Evolutionary conservation across 1,140 invertebrate species (phyloP), one percentile per base, ranked within the genome.

Genomic region (Melitaea cinxia): DNA sequence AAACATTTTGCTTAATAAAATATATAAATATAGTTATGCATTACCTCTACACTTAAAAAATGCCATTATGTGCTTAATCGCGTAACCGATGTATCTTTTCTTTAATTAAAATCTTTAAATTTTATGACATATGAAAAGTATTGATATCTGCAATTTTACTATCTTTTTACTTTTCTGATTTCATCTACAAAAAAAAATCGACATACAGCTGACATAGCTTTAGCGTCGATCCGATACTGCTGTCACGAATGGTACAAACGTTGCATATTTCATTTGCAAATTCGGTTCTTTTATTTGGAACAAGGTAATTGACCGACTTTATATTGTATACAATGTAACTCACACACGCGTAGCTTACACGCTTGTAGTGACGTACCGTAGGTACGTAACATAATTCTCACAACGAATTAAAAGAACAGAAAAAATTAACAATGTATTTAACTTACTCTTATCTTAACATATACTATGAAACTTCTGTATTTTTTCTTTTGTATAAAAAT

Each of bases 241-340:
- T 65, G 74, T 70, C 68, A 73, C 60, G 65, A 68, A 70, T 49
- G 50, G 21, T 37, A 57, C 71, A 52, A 61, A 60, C 67, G 54
- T 67, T 72, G 76, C 75, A 72, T 68, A 68, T 76, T 76, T 65
- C 52, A 73, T 61, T 71, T 73, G 72, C 68, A 68, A 79, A 78
- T 72, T 77, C 70, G 67, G 62, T 63, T 58, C 54, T 73, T 74
- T 79, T 79, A 79, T 77, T 75, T 68, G 59, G 72, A 62, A 73
- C 77, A 70, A 77, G 74, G 72, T 74, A 73, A 59, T 74, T 74
- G 74, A 75, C 77, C 74, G 70, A 72, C 57, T 71, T 73, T 66
- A 47, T 55, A 54, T 63, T 70, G 68, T 62, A 75, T 65, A 71
- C 57, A 70, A 65, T 68, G 64, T 68, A 30, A 52, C 39, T 24